Base-by-base conservation (phyloP, 2,888 invertebrate species). In the Aricia artaxerxes region DNA sequence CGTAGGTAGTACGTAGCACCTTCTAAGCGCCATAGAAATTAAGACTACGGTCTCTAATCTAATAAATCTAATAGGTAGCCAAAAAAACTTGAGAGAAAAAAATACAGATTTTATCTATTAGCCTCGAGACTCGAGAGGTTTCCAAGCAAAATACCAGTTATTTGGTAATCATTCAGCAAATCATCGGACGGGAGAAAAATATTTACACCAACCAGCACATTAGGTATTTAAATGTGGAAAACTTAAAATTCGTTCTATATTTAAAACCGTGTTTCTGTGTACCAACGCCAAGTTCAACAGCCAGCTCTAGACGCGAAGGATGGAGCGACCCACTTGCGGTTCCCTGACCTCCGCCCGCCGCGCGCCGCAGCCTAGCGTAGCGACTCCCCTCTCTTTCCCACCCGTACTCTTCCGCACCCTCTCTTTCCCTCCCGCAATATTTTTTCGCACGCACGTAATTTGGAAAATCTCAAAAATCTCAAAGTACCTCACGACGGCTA, bases 261-360 rank as follows among this genome's bases (percentile, higher is more conserved):
- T 89, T 84, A 87, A 90, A 92, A 93, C 93, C 93, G 92, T 92
- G 93, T 93, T 93, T 91, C 90, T 86, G 86, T 86, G 81, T 82
- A 83, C 84, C 84, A 88, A 89, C 90, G 91, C 90, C 93, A 93
- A 94, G 93, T 93, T 93, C 92, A 93, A 87, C 88, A 88, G 87
- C 87, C 89, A 89, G 85, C 87, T 87, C 86, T 88, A 89, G 89
- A 88, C 89, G 86, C 88, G 92, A 92, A 94, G 94, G 93, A 94
- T 92, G 92, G 88, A 91, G 90, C 91, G 93, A 92, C 94, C 94
- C 88, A 94, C 92, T 94, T 94, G 92, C 88, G 91, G 94, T 93
- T 94, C 94, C 90, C 90, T 93, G 94, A 94, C 94, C 94, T 93
- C 93, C 89, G 88, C 35, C 24, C 35, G 69, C 69, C 69, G 61